Base-by-base conservation (phyloP, 2,797 vertebrate genomes). In the Etheostoma nigrum region DNA sequence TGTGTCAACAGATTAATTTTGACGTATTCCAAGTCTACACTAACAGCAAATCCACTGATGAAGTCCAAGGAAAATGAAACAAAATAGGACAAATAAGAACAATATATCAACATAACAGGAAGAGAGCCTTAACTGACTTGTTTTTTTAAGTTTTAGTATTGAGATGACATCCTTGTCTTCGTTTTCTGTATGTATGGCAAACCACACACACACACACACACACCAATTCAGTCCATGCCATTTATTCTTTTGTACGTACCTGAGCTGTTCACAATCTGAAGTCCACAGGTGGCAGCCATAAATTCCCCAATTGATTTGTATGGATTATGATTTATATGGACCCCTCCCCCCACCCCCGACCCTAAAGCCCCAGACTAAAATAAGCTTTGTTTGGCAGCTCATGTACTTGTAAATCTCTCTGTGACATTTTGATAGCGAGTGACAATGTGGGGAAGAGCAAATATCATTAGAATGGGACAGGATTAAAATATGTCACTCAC, bases 371-470 rank as follows among this genome's bases (percentile, higher is more conserved):
- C 42, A 1, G 81, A 82, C 89, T 85, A 89, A 93, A 94, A 93
- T 92, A 91, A 94, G 92, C 93, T 94, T 94, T 95, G 93, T 94
- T 93, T 94, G 92, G 92, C 87, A 84, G 92, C 83, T 79, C 55
- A 67, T 74, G 69, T 78, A 79, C 81, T 86, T 92, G 92, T 94
- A 95, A 95, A 94, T 95, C 92, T 93, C 86, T 79, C 82, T 88
- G 89, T 95, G 94, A 94, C 94, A 95, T 95, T 95, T 95, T 94
- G 93, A 95, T 95, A 92, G 93, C 48, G 74, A 69, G 67, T 82
- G 85, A 92, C 86, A 89, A 81, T 78, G 54, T 55, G 62, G 61
- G 81, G 83, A 81, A 77, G 83, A 71, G 86, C 83, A 91, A 94
- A 94, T 92, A 92, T 94, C 88, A 92, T 94, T 93, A 93, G 84